phyloP scores from a whole-genome alignment of 2,113 vertebrate genomes.

The Chiloscyllium plagiosum region DNA sequence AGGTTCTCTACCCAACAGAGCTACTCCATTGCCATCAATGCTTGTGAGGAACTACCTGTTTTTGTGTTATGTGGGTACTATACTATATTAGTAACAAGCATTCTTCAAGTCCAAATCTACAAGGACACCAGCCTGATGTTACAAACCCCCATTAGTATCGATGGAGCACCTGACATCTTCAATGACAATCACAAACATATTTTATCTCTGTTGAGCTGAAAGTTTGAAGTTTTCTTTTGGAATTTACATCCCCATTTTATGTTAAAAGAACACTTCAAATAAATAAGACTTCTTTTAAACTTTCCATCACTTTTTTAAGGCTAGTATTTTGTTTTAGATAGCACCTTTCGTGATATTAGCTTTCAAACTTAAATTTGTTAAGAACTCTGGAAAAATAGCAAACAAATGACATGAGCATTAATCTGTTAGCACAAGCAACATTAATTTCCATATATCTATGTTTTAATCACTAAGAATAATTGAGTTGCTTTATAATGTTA shows the following conservation, averaged over 20 bases:
- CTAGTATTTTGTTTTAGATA: too few relatives aligned
- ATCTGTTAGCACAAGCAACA: not conserved
- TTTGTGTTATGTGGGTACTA: not conserved
- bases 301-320: not conserved
- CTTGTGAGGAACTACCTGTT: not conserved
- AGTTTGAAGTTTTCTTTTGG: not conserved
- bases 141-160: not conserved
- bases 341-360: not conserved
- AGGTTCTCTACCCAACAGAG: not conserved
- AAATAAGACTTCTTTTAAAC: not conserved
- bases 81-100: not conserved
- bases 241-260: not conserved
- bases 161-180: not conserved
- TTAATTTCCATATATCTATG: not conserved
- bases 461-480: conserved; percentile 1
- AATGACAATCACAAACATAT: not conserved
- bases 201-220: not conserved
- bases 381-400: not conserved
- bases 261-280: not conserved
- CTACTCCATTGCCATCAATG: not conserved
- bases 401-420: not conserved
- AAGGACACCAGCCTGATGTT: not conserved
- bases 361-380: not conserved
- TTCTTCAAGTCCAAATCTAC: not conserved
- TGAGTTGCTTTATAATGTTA: not conserved